These are phyloP conservation scores for Porites divaricata DNA, from an alignment of 92 coral and sea anemone genomes.

Conservation along the genomic window DNA sequence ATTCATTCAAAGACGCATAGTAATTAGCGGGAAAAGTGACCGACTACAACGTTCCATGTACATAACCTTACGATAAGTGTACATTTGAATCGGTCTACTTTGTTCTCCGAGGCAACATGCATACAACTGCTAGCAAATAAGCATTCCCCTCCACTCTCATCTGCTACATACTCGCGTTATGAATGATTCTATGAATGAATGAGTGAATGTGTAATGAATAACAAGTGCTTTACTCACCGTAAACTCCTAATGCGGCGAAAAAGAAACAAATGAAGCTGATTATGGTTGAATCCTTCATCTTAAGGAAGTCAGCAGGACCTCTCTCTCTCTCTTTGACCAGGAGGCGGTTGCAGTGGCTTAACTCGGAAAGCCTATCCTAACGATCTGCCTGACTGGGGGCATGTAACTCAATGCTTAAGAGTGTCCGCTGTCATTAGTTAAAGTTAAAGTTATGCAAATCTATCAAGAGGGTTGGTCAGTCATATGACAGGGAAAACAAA, in stretches of 20 bases:
- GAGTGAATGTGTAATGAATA: background rate
- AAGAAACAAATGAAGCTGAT: background rate
- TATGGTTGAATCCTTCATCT: background rate
- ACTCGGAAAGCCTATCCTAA: background rate
- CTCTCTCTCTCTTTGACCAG: no score
- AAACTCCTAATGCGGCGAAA: background rate
- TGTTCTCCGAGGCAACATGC: background rate
- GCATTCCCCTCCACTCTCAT: no score
- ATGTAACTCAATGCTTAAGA: no score
- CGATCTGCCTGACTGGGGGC: background rate
- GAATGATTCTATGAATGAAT: background rate
- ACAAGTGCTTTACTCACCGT: constrained; percentile 1
- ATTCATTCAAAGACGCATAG: background rate
- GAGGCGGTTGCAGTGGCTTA: no score
- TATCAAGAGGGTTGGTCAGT: no score
- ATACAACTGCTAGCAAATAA: background rate
- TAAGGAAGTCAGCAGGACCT: background rate
- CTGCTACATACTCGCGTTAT: background rate
- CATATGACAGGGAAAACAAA: no score
- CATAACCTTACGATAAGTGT: background rate
- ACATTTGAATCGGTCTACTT: background rate
- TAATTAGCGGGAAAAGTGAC: background rate
- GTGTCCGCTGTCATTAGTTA: no score
- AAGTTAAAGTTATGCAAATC: no score
- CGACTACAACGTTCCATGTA: background rate